Conservation (phyloP, 2,888 invertebrate species). For the Cheiracanthium punctorium region DNA sequence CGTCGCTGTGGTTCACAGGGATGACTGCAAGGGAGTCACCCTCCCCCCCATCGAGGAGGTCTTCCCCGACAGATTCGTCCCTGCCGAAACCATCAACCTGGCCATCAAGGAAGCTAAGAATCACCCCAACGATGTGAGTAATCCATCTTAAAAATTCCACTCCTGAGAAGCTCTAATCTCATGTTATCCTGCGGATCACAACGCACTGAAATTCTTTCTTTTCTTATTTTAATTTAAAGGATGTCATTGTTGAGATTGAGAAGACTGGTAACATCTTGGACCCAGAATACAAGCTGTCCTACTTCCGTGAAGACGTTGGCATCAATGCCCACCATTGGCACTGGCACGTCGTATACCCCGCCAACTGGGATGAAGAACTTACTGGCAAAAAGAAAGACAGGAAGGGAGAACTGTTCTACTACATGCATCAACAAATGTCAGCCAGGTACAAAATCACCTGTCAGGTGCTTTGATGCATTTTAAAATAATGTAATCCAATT, state of each 20-base stretch:
- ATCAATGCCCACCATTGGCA: constrained; percentile 93
- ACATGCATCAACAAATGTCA: constrained; percentile 85
- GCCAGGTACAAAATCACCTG: constrained; percentile 80
- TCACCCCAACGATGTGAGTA: constrained; percentile 51
- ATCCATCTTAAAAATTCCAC: no score
- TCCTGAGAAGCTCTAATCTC: no score
- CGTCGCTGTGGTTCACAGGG: constrained; percentile 85
- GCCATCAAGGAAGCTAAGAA: constrained; percentile 83
- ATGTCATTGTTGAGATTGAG: constrained; percentile 75
- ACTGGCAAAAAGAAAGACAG: constrained; percentile 82
- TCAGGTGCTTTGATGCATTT: no score
- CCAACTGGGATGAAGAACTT: constrained; percentile 80
- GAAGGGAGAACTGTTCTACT: constrained; percentile 87
- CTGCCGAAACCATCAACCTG: constrained; percentile 83
- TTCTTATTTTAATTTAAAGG: no score
- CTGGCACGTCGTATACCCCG: constrained; percentile 92
- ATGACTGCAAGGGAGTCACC: constrained; percentile 83
- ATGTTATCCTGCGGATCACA: no score
- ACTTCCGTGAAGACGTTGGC: constrained; percentile 90
- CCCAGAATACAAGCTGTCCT: constrained; percentile 87
- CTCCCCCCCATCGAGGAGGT: constrained; percentile 85
- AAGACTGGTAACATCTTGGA: constrained; percentile 86
- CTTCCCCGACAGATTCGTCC: constrained; percentile 89
- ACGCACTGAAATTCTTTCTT: no score
- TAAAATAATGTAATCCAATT: no score